Evolutionary conservation across 2,113 vertebrate genomes (phyloP), one percentile per base, ranked within the genome.

Genomic region (Meleagris gallopavo): DNA sequence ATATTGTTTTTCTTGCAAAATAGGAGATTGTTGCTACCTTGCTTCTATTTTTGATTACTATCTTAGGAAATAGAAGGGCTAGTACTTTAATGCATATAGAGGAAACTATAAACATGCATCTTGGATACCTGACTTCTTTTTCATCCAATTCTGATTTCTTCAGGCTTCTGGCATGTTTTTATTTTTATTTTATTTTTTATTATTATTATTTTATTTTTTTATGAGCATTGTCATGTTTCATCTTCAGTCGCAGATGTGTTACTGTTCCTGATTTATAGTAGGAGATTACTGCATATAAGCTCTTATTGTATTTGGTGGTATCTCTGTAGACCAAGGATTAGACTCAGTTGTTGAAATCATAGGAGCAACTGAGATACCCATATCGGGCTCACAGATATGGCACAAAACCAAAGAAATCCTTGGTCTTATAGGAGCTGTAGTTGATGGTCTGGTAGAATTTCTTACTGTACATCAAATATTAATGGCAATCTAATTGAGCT

Each of bases 351-450:
- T 18, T 58, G 30, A 83, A 89, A 60, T 40, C 20, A 45, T 43
- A 80, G 17, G 14, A 72, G 32, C 5, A 64, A 19, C 3, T 6
- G 64, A 83, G 67, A 40, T 22, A 29, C 40, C 4, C 8, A 7
- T 11, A 4, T 20, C 4, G 6, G 1, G 2, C 29, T 65, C 29
- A 7, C 5, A 65, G 38, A 10, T 32, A n/a, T 4, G 5, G 14
- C 24, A 57, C 4, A 77, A 22, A 73, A 52, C 5, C 5, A 50
- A 72, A 54, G 15, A 89, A 77, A 2, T 11, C 13, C 73, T 2
- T 16, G 3, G 43, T 21, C 11, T 83, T 57, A 34, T 62, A 22
- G 13, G 13, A 57, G 11, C 11, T 61, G 13, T 27, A 30, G 4
- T 41, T 61, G 30, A 82, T 66, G 10, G 3, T 54, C 25, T 66